These are phyloP conservation scores for Noctua janthe DNA, from an alignment of 2,888 invertebrate genomes.

Conservation along the genomic window DNA sequence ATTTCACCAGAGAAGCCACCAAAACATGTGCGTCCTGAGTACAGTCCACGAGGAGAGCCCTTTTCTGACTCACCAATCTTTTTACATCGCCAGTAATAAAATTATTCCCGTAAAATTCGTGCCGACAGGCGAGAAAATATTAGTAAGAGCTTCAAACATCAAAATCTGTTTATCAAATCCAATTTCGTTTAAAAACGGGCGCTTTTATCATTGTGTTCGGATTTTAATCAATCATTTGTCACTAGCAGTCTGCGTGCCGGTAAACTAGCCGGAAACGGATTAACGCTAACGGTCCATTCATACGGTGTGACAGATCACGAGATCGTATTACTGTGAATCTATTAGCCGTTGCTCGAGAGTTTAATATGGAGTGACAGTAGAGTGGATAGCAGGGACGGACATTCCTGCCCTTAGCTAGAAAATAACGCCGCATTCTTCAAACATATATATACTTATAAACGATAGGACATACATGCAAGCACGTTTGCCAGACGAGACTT, in stretches of 20 bases:
- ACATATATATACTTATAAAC: neutral
- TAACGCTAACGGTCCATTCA: constrained; percentile 33
- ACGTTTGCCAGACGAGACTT: constrained; percentile 21
- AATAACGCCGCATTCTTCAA: constrained; percentile 12
- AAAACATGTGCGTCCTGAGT: neutral
- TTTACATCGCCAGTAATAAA: neutral
- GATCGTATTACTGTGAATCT: constrained; percentile 29
- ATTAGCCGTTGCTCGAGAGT: constrained; percentile 19
- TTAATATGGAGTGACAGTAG: constrained; percentile 25
- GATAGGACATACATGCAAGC: constrained; percentile 23
- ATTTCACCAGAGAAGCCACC: neutral
- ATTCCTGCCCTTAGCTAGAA: constrained; percentile 4
- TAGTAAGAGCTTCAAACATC: constrained; percentile 7
- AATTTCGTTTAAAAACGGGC: constrained; percentile 44
- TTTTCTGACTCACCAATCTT: neutral
- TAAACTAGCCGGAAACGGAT: constrained; percentile 46
- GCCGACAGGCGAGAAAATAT: constrained; percentile 6
- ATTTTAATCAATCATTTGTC: constrained; percentile 63
- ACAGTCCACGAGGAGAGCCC: neutral
- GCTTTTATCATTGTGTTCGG: constrained; percentile 34
- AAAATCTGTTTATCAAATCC: constrained; percentile 43
- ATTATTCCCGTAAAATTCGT: constrained; percentile 8
- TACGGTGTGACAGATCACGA: constrained; percentile 33
- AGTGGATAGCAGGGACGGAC: neutral
- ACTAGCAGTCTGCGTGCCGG: constrained; percentile 24